Evolutionary conservation across 1,140 invertebrate genomes (phyloP).

Genomic region (Akabosia matsudoensis): DNA sequence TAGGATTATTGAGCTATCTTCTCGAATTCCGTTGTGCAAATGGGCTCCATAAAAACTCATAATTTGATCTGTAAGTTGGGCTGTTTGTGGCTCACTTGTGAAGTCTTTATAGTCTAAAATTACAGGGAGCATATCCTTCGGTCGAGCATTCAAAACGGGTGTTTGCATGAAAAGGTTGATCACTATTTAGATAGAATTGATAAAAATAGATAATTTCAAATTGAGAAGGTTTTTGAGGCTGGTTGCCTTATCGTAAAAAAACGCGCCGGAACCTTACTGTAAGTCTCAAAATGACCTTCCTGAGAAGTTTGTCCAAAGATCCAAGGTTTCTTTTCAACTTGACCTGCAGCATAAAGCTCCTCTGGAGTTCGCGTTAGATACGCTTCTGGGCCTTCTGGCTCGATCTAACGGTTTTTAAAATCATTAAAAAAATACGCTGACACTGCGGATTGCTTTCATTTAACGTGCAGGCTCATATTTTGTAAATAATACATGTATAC

Average conservation of each 20-base stretch:
- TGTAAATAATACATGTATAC: no score
- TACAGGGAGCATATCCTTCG: slow-evolving; percentile 23
- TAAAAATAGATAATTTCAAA: no score
- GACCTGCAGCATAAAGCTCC: neutral
- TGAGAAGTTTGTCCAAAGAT: slow-evolving; percentile 5
- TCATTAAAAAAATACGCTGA: no score
- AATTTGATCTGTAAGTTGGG: slow-evolving; percentile 26
- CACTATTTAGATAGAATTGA: neutral
- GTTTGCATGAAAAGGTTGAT: slow-evolving; percentile 20
- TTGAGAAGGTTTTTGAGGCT: no score
- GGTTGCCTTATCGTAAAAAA: no score
- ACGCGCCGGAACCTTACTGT: slow-evolving; percentile 2
- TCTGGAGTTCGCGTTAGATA: slow-evolving; percentile 31
- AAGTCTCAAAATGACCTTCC: slow-evolving; percentile 26
- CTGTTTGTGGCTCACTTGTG: neutral
- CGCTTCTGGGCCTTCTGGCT: slow-evolving; percentile 27
- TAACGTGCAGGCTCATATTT: no score
- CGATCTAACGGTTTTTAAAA: no score
- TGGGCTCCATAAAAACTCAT: slow-evolving; percentile 32
- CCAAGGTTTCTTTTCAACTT: slow-evolving; percentile 27
- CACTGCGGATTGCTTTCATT: no score
- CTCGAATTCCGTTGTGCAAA: neutral
- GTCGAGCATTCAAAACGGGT: slow-evolving; percentile 4
- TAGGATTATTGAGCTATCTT: neutral
- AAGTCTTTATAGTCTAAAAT: slow-evolving; percentile 28